Percentiles rank a stretch among this genome's conserved stretches.
phyloP scores from a whole-genome alignment of 2,888 invertebrate genomes.

The Heliconius hortense region DNA sequence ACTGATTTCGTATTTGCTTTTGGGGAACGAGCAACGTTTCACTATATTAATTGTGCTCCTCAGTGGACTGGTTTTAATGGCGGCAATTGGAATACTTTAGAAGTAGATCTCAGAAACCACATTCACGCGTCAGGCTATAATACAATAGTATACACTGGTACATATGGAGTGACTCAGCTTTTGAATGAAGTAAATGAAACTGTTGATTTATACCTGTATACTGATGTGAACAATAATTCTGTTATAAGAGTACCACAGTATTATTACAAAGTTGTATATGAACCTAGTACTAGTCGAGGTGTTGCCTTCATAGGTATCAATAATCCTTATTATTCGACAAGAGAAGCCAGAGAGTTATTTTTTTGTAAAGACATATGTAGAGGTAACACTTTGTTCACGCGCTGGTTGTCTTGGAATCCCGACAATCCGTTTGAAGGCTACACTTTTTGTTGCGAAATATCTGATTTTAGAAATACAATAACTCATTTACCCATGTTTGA shows the following conservation, averaged over 20 bases:
- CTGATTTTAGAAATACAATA: constrained; percentile 77
- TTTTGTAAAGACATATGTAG: constrained; percentile 79
- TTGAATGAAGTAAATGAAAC: constrained; percentile 61
- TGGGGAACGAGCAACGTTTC: constrained; percentile 84
- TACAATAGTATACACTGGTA: constrained; percentile 83
- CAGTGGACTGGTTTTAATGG: constrained; percentile 86
- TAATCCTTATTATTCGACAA: constrained; percentile 77
- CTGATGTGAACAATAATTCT: constrained; percentile 65
- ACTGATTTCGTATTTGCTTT: constrained; percentile 84
- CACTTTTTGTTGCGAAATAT: constrained; percentile 83
- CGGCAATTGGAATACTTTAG: constrained; percentile 82
- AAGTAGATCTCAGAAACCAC: constrained; percentile 69
- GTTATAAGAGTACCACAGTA: constrained; percentile 73
- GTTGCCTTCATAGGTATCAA: constrained; percentile 84
- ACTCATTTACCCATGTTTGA: constrained; percentile 77
- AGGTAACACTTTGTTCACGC: constrained; percentile 66
- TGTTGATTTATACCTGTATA: constrained; percentile 66
- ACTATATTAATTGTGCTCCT: constrained; percentile 85
- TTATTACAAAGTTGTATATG: constrained; percentile 81
- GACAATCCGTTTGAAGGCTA: constrained; percentile 75
- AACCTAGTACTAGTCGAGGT: constrained; percentile 70
- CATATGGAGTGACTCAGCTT: constrained; percentile 80
- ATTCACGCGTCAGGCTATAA: constrained; percentile 59
- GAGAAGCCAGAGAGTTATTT: constrained; percentile 57
- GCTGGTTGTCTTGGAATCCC: constrained; percentile 83